Conservation (phyloP, 2,888 invertebrate species). For the Harmothoe impar region DNA sequence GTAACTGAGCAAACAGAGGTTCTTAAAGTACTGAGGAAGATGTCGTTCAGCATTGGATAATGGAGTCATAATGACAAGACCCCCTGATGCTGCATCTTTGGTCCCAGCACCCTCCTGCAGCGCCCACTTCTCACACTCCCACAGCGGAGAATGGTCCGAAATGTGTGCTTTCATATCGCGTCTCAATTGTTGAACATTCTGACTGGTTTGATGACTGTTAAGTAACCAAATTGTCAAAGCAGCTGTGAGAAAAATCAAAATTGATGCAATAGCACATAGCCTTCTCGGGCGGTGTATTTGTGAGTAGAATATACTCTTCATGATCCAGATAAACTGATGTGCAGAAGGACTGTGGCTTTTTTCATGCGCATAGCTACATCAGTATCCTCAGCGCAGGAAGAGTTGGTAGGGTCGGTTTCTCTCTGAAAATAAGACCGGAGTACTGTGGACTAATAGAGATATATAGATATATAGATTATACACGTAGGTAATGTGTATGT, state of each 20-base stretch:
- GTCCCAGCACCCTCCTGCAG: background rate
- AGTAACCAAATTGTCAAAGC: too few relatives aligned
- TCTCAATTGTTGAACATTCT: background rate
- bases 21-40: conserved; percentile 72
- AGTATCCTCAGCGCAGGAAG: too few relatives aligned
- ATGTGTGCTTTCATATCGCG: background rate
- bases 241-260: too few relatives aligned
- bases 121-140: conserved; percentile 2
- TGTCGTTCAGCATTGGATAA: conserved; percentile 75
- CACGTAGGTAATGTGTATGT: too few relatives aligned
- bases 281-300: background rate
- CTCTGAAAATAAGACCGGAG: too few relatives aligned
- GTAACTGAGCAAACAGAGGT: conserved; percentile 75
- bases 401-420: too few relatives aligned
- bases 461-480: too few relatives aligned
- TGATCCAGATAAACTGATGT: background rate
- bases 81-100: background rate
- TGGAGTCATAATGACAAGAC: conserved; percentile 78
- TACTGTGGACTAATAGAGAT: too few relatives aligned
- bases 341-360: background rate
- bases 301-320: background rate
- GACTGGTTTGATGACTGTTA: background rate
- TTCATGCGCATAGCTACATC: too few relatives aligned
- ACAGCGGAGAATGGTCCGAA: background rate
- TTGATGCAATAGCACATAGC: background rate